Percentiles rank a stretch among this genome's conserved stretches.
phyloP scores from a whole-genome alignment of 2,113 vertebrate genomes.

The Harpagus bidentatus region DNA sequence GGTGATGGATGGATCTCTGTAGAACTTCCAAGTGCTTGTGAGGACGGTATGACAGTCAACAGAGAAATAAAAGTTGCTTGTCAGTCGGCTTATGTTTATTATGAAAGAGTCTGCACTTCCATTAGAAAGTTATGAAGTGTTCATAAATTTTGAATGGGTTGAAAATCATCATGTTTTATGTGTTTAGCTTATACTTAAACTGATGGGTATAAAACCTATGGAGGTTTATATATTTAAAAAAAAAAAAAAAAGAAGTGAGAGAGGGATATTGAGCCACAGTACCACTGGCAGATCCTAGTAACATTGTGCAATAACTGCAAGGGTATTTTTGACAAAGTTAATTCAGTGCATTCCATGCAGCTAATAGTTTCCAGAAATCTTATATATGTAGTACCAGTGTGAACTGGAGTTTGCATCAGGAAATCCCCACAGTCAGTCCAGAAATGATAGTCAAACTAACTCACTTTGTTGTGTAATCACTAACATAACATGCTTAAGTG shows the following conservation, averaged over 20 bases:
- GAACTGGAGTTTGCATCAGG: not conserved
- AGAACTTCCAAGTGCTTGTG: not conserved
- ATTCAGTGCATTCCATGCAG: not conserved
- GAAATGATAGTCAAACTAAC: not conserved
- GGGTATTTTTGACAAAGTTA: not conserved
- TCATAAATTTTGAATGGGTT: not conserved
- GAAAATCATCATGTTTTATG: not conserved
- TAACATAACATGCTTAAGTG: not conserved
- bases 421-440: not conserved
- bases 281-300: not conserved
- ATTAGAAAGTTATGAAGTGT: not conserved
- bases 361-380: not conserved
- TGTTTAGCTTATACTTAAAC: not conserved
- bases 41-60: not conserved
- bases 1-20: not conserved
- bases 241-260: not conserved
- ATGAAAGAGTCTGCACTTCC: not conserved
- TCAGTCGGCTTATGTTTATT: not conserved
- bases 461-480: not conserved
- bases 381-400: not conserved
- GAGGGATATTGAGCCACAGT: not conserved
- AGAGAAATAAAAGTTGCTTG: not conserved
- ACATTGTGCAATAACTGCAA: not conserved
- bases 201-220: not conserved
- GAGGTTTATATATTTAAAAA: not conserved